Percentiles rank a stretch among this genome's conserved stretches.
Evolutionary conservation across 92 coral and sea anemone species (phyloP).

Genomic region (Epizoanthus fatuus): DNA sequence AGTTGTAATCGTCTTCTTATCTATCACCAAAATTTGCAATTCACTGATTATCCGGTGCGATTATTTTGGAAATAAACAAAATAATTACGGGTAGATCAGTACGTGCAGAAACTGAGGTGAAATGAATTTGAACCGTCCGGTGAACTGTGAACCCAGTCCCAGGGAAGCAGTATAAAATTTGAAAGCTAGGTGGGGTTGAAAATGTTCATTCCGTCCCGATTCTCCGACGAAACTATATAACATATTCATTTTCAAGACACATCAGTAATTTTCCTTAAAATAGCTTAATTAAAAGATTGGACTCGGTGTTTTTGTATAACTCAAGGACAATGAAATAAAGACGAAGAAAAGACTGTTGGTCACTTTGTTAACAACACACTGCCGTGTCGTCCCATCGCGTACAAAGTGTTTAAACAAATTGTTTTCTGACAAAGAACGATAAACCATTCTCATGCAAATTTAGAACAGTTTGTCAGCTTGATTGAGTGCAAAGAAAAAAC

Average conservation of each 20-base stretch:
- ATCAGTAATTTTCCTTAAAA: not conserved
- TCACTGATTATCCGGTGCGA: constrained; percentile 1
- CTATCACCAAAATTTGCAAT: not conserved
- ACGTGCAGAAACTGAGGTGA: too few relatives aligned
- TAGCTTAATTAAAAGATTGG: not conserved
- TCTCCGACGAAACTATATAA: not conserved
- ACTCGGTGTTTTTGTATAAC: constrained; percentile 4
- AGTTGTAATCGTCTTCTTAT: not conserved
- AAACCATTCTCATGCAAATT: constrained; percentile 29
- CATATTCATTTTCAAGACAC: not conserved
- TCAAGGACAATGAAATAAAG: not conserved
- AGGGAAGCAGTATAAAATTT: too few relatives aligned
- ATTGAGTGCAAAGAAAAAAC: constrained; percentile 10
- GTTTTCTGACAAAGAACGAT: constrained; percentile 9
- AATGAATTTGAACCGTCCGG: too few relatives aligned
- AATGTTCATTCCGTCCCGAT: not conserved
- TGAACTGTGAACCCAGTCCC: too few relatives aligned
- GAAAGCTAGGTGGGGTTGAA: not conserved
- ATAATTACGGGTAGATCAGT: too few relatives aligned
- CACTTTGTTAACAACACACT: not conserved
- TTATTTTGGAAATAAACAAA: not conserved
- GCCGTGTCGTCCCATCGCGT: not conserved
- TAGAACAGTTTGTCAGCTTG: constrained; percentile 22
- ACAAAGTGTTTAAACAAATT: constrained; percentile 4
- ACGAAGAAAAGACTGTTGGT: too few relatives aligned